These are phyloP conservation scores for Pectinophora gossypiella DNA, from an alignment of 1,140 invertebrate species.

Conservation along the genomic window DNA sequence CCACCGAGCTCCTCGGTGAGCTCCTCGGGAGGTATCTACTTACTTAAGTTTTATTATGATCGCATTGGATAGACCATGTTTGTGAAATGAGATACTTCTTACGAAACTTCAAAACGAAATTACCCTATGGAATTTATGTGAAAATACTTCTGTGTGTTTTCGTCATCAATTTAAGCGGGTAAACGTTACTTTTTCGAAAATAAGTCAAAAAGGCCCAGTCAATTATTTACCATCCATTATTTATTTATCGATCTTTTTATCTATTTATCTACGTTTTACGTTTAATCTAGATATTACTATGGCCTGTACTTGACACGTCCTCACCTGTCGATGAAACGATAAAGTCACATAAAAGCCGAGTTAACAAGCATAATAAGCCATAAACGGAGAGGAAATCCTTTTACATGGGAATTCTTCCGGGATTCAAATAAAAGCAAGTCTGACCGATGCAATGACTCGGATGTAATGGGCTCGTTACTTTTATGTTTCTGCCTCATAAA, in stretches of 20 bases:
- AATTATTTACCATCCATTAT: background rate
- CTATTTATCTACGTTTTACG: background rate
- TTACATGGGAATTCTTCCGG: background rate
- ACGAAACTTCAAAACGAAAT: no score
- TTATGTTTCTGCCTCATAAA: conserved; percentile 31
- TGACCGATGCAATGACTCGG: conserved; percentile 23
- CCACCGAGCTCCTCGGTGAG: no score
- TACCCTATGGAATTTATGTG: no score
- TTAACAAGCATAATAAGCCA: background rate
- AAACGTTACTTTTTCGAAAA: no score
- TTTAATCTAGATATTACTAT: background rate
- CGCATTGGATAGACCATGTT: no score
- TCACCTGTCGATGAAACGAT: no score
- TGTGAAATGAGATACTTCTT: no score
- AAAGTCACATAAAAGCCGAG: no score
- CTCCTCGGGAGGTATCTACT: no score
- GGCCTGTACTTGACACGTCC: background rate
- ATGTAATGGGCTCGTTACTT: conserved; percentile 29
- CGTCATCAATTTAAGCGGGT: no score
- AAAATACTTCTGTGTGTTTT: no score
- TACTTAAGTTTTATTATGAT: no score
- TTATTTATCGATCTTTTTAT: background rate
- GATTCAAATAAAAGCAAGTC: conserved; percentile 16
- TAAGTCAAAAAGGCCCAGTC: background rate
- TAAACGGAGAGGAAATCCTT: background rate